A percentile compares a stretch with the other conserved stretches of the same genome.
Conservation (phyloP, 2,113 vertebrate genomes). For the Chaetodon auriga region DNA sequence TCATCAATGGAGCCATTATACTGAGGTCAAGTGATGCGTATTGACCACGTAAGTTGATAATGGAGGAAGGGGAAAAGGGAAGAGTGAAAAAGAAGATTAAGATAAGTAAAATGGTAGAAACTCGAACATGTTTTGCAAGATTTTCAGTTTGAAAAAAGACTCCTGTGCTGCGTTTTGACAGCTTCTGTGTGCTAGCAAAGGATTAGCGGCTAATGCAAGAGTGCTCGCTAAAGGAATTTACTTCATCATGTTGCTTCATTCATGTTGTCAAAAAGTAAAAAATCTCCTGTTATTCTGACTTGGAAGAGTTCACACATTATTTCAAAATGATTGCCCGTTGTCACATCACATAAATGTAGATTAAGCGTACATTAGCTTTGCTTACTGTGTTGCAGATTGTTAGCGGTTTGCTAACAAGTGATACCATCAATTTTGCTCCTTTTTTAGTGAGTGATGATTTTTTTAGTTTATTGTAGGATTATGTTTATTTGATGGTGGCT, state of each 20-base stretch:
- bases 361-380: neutral
- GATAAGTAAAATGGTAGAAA: neutral
- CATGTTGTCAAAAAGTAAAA: neutral
- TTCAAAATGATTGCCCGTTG: neutral
- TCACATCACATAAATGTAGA: neutral
- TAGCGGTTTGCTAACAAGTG: neutral
- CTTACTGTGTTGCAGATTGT: neutral
- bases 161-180: neutral
- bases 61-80: neutral
- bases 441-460: neutral
- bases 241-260: too few relatives aligned
- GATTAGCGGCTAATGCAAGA: neutral
- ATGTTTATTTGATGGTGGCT: neutral
- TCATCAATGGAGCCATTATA: slow-evolving; percentile 3
- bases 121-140: neutral
- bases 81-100: neutral
- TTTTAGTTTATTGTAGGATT: neutral
- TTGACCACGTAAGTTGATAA: neutral
- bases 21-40: neutral
- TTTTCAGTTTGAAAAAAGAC: neutral
- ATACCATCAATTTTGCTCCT: neutral
- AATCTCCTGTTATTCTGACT: neutral
- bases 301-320: neutral
- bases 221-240: neutral
- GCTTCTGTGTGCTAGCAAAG: neutral